Evolutionary conservation across 2,113 vertebrate genomes (phyloP).

Genomic region (Ptychochromis oligacanthus): DNA sequence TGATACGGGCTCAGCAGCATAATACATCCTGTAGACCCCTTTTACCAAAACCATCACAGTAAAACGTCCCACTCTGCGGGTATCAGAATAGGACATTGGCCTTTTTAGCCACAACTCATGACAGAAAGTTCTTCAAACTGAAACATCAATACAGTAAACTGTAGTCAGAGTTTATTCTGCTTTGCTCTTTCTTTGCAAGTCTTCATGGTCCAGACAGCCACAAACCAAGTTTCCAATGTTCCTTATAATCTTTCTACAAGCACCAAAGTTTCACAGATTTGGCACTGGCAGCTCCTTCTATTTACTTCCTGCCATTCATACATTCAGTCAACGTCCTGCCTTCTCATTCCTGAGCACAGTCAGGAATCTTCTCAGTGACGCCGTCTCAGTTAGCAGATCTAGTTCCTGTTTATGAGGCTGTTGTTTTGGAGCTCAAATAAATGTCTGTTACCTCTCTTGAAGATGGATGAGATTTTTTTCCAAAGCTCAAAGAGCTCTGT

Average conservation of each 20-base stretch:
- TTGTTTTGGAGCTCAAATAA: not conserved
- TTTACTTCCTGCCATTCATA: not conserved
- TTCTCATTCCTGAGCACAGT: not conserved
- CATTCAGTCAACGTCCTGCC: not conserved
- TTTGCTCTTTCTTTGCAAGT: not conserved
- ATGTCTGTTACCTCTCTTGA: not conserved
- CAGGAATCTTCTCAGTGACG: not conserved
- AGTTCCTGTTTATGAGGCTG: not conserved
- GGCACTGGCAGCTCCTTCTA: not conserved
- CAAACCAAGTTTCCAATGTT: not conserved
- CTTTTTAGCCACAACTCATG: not conserved
- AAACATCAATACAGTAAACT: constrained; percentile 9
- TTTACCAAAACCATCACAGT: not conserved
- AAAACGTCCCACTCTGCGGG: not conserved
- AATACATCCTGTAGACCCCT: not conserved
- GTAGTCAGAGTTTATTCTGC: not conserved
- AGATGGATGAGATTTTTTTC: not conserved
- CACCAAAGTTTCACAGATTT: constrained; percentile 19
- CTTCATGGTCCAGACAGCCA: not conserved
- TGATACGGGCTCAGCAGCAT: constrained; percentile 44
- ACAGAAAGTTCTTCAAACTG: not conserved
- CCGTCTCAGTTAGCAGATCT: not conserved
- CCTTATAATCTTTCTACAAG: not conserved
- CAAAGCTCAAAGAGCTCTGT: not conserved
- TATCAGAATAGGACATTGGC: not conserved